phyloP scores from a whole-genome alignment of 2,113 vertebrate genomes.

The Ceyx melanurus region DNA sequence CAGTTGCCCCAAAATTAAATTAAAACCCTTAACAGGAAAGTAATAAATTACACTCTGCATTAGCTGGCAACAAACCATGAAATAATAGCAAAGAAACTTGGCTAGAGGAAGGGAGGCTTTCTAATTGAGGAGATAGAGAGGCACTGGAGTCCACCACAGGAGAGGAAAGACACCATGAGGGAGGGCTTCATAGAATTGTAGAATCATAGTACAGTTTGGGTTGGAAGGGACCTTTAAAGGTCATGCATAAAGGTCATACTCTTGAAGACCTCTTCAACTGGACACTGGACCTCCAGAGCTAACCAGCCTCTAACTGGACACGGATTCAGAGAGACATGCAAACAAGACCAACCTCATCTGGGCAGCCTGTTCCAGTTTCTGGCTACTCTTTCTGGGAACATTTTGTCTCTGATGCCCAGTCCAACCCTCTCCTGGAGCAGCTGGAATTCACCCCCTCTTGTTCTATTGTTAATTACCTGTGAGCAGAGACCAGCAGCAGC shows the following conservation, averaged over 20 bases:
- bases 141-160: background rate
- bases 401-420: too few relatives aligned
- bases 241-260: too few relatives aligned
- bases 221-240: too few relatives aligned
- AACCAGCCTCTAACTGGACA: background rate
- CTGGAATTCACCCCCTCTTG: too few relatives aligned
- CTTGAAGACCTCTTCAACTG: background rate
- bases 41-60: background rate
- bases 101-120: background rate
- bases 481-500: too few relatives aligned
- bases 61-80: background rate
- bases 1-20: background rate
- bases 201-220: background rate
- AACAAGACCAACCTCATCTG: rapidly evolving
- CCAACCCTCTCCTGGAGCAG: too few relatives aligned
- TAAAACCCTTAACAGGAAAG: background rate
- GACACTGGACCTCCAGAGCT: background rate
- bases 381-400: too few relatives aligned
- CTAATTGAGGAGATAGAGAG: background rate
- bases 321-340: background rate
- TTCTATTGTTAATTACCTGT: too few relatives aligned
- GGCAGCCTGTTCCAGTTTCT: too few relatives aligned
- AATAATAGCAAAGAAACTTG: background rate
- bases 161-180: background rate
- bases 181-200: background rate